Percentiles rank a stretch among this genome's conserved stretches.
Evolutionary conservation across 2,888 invertebrate genomes (phyloP).

Genomic region (Periphyllus acericola): DNA sequence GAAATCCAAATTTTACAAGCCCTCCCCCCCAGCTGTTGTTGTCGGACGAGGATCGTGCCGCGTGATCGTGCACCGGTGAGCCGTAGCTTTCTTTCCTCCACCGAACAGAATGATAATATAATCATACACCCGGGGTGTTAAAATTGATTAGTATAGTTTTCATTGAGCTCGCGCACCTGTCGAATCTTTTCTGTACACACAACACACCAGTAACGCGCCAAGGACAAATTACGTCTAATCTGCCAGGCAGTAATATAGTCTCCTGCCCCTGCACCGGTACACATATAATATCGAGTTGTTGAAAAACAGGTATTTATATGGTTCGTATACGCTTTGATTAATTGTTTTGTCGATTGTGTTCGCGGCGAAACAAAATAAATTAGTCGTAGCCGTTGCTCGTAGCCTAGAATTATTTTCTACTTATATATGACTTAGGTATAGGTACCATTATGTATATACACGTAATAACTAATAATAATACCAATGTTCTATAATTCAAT

Average conservation of each 20-base stretch:
- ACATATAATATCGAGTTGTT: not conserved
- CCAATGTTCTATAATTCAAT: not conserved
- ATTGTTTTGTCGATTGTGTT: not conserved
- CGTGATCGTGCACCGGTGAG: too few relatives aligned
- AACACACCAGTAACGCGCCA: not conserved
- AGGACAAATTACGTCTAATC: not conserved
- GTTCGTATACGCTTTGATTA: not conserved
- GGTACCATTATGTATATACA: not conserved
- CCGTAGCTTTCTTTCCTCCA: too few relatives aligned
- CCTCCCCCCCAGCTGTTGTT: too few relatives aligned
- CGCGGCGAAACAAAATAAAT: not conserved
- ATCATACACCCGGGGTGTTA: too few relatives aligned
- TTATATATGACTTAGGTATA: conserved; percentile 1
- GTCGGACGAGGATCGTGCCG: too few relatives aligned
- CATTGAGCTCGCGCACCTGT: not conserved
- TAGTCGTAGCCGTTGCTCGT: not conserved
- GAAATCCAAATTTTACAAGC: too few relatives aligned
- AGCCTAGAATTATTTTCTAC: conserved; percentile 37
- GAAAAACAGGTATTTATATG: not conserved
- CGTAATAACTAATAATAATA: not conserved
- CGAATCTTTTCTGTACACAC: not conserved
- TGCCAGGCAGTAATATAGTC: not conserved
- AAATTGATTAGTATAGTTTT: too few relatives aligned
- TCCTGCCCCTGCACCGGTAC: not conserved
- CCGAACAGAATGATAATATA: too few relatives aligned